These are phyloP conservation scores for Stenotaenia linearis DNA, from an alignment of 2,888 invertebrate species.

Conservation along the genomic window DNA sequence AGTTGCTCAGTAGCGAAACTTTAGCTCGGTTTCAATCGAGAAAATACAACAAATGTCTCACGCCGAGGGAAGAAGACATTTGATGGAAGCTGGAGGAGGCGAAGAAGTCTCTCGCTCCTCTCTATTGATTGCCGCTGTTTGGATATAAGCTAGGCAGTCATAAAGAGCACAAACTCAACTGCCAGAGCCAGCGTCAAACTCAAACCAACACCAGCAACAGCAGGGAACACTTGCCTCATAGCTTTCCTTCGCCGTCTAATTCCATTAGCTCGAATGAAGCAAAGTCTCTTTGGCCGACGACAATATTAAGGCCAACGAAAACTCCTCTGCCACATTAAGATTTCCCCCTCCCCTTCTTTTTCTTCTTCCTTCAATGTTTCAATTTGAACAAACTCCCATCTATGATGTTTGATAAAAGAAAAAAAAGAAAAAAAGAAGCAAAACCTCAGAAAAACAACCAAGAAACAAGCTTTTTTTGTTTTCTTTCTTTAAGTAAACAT, in stretches of 20 bases:
- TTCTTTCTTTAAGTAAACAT: background rate
- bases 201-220: constrained; percentile 15
- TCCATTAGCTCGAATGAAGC: constrained; percentile 19
- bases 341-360: background rate
- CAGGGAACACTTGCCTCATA: constrained; percentile 15
- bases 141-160: constrained; percentile 19
- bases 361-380: background rate
- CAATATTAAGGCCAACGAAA: constrained; percentile 6
- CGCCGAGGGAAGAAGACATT: constrained; percentile 15
- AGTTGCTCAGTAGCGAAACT: background rate
- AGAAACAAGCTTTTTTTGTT: background rate
- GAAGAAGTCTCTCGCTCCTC: background rate
- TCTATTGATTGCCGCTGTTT: constrained; percentile 19
- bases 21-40: constrained; percentile 15
- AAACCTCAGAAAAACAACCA: background rate
- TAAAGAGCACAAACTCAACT: constrained; percentile 19
- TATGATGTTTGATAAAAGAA: background rate
- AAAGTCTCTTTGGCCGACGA: constrained; percentile 14
- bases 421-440: background rate
- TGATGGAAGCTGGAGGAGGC: constrained; percentile 3
- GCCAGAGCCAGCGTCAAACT: constrained; percentile 19
- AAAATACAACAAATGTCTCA: constrained; percentile 14
- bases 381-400: constrained; percentile 10
- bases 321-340: constrained; percentile 9
- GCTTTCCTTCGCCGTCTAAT: constrained; percentile 15